A percentile compares a stretch with the other conserved stretches of the same genome.
Conservation (phyloP, 2,888 invertebrate species). For the Copidosoma aretas region DNA sequence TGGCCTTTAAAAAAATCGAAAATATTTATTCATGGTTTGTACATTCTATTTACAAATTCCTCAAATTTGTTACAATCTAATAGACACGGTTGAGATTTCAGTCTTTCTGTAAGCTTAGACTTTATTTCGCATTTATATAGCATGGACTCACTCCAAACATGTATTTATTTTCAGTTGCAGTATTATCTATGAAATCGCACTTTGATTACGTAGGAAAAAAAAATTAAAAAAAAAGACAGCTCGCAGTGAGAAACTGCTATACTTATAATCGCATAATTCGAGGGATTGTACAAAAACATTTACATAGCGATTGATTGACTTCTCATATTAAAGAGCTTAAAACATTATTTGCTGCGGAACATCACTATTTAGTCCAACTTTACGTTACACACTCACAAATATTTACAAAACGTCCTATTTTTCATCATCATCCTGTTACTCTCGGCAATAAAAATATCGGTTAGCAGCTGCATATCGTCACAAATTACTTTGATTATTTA, state of each 20-base stretch:
- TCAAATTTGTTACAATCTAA: slow-evolving; percentile 37
- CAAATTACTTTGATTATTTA: slow-evolving; percentile 7
- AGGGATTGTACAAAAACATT: slow-evolving; percentile 25
- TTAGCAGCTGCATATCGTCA: background rate
- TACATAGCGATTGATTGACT: slow-evolving; percentile 17
- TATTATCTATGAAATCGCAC: background rate
- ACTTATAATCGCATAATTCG: background rate
- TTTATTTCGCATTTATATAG: slow-evolving; percentile 10
- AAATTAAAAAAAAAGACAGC: background rate
- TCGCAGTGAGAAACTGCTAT: slow-evolving; percentile 23
- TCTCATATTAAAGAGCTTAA: slow-evolving; percentile 22
- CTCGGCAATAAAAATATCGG: slow-evolving; percentile 7
- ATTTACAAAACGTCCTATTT: slow-evolving; percentile 30
- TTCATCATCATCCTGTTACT: slow-evolving; percentile 7
- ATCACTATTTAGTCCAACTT: slow-evolving; percentile 6
- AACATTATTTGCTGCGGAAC: slow-evolving; percentile 17
- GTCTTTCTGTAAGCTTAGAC: slow-evolving; percentile 28
- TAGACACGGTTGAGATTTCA: slow-evolving; percentile 28
- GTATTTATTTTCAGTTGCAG: slow-evolving; percentile 12
- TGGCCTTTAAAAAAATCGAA: slow-evolving; percentile 57
- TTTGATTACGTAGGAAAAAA: slow-evolving; percentile 15
- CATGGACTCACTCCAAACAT: background rate
- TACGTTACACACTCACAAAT: slow-evolving; percentile 26
- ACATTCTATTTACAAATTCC: slow-evolving; percentile 55
- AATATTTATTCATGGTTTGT: slow-evolving; percentile 58